These are phyloP conservation scores for Exaiptasia diaphana DNA, from an alignment of 64 coral and sea anemone genomes.

Conservation along the genomic window DNA sequence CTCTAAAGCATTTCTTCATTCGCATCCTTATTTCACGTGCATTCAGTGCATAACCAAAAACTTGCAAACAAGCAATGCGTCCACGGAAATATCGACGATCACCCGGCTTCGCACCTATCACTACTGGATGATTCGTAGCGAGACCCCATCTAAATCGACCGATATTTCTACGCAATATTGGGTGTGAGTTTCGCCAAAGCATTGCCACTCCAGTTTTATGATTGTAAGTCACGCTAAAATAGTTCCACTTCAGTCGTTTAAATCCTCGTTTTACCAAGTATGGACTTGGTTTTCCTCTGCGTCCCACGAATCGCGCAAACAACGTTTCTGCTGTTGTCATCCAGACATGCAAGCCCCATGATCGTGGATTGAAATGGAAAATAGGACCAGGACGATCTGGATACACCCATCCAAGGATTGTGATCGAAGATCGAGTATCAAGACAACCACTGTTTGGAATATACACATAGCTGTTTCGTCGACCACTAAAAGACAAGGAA, in stretches of 20 bases:
- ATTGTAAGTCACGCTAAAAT: constrained; percentile 20
- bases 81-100: constrained; percentile 19
- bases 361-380: constrained; percentile 45
- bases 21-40: constrained; percentile 14
- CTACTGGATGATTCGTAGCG: constrained; percentile 28
- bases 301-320: constrained; percentile 7
- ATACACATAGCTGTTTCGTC: constrained; percentile 26
- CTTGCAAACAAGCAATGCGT: constrained; percentile 59
- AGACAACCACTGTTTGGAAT: constrained; percentile 55
- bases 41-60: constrained; percentile 52
- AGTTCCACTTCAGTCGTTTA: constrained; percentile 32
- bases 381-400: constrained; percentile 56
- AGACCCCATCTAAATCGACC: constrained; percentile 11
- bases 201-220: constrained; percentile 21
- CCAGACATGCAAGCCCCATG: constrained; percentile 58
- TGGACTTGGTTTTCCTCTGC: neutral
- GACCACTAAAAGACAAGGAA: constrained; percentile 16
- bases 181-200: constrained; percentile 33
- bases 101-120: constrained; percentile 24
- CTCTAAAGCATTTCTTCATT: constrained; percentile 20
- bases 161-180: constrained; percentile 2
- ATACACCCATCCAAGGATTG: constrained; percentile 49
- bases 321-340: constrained; percentile 6
- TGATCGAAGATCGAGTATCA: constrained; percentile 54
- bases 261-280: constrained; percentile 15